Evolutionary conservation across 1,140 invertebrate species (phyloP), one percentile per base, ranked within the genome.

Genomic region (Tetraneura akinire): DNA sequence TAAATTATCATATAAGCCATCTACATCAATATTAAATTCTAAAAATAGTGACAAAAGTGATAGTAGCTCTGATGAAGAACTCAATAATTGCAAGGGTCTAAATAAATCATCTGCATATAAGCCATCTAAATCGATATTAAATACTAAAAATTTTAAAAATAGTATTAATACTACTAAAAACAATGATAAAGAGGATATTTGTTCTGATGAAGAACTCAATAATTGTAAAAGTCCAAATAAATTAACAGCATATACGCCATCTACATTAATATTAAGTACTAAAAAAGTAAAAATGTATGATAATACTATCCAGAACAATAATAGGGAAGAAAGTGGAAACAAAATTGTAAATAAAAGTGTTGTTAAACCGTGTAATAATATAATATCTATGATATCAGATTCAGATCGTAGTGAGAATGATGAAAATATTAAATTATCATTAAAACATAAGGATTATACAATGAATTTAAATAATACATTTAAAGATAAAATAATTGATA

Each of bases 341-440:
- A 14, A 62, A 62, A 62, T 32, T 14, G 37, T 29, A 51, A 51
- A 32, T 29, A n/a, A 71, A 29, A 14, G 4, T 29, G 3, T 51
- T 18, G 18, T 29, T 29, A 5, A 51, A 18, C 0, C 1, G 16
- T 51, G 23, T n/a, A 51, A 51, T 13, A 3, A 4, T 13, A n/a
- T 4, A n/a, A 51, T 32, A 29, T 29, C 47, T n/a, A 51, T 71
- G 16, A 49, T 71, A 29, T 71, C 68, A 1, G 45, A 71, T 71
- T 49, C 68, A 32, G 45, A 71, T 13, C 29, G 68, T 51, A 49
- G 51, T 53, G n/a, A 29, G 6, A 42, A n/a, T 71, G 47, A 11
- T 68, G 26, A 29, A 51, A 3, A 71, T 51, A 0, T 3, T 29
- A 37, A 51, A 29, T 32, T 26, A 49, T 0, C 26, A 3, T 3